These are phyloP conservation scores for Bombus pyrosoma DNA, from an alignment of 1,140 invertebrate genomes.

Conservation along the genomic window DNA sequence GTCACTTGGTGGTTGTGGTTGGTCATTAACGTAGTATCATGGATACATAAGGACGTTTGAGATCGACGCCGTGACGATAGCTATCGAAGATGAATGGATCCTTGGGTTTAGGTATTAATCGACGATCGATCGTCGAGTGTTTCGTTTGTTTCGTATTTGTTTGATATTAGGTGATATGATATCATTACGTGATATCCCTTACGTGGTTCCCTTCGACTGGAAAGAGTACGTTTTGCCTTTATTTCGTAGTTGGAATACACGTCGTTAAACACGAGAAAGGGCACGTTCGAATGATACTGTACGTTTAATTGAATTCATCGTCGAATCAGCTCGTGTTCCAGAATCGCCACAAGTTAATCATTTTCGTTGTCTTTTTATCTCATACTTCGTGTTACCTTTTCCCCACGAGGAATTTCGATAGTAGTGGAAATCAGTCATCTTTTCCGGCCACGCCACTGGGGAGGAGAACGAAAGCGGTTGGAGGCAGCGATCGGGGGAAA, in stretches of 20 bases:
- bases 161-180: no score
- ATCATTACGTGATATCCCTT: no score
- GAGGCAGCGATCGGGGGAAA: constrained; percentile 49
- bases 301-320: background rate
- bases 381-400: background rate
- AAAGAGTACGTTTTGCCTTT: no score
- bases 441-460: background rate
- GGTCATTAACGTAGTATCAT: background rate
- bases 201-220: no score
- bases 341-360: background rate
- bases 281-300: background rate
- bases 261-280: no score
- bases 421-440: constrained; percentile 45
- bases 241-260: no score
- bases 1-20: background rate
- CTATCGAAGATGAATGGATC: background rate
- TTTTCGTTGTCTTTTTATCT: no score
- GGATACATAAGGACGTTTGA: background rate
- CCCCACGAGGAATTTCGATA: constrained; percentile 33
- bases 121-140: background rate
- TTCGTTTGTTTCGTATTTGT: background rate
- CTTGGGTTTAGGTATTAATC: background rate
- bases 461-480: background rate
- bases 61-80: background rate
- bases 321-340: background rate